These are phyloP conservation scores for Psephotus haematonotus DNA, from an alignment of 2,113 vertebrate species.

Conservation along the genomic window DNA sequence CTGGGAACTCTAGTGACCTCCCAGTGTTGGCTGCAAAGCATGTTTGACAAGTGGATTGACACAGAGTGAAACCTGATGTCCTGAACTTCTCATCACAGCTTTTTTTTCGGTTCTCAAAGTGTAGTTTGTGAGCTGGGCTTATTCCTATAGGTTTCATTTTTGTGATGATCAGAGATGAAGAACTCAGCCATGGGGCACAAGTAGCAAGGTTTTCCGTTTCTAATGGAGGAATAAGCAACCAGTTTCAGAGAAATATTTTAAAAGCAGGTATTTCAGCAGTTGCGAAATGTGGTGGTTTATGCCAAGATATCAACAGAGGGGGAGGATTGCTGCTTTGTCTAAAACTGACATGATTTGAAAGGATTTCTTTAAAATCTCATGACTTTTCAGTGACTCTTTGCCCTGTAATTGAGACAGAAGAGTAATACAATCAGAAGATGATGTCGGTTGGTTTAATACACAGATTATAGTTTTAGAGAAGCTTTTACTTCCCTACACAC, in stretches of 20 bases:
- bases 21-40: neutral
- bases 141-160: neutral
- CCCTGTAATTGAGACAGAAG: conserved; percentile 3
- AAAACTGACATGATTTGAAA: neutral
- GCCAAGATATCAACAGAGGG: neutral
- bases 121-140: neutral
- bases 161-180: neutral
- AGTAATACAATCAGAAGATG: neutral
- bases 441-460: neutral
- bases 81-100: neutral
- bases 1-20: neutral
- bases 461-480: neutral
- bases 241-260: neutral
- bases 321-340: neutral
- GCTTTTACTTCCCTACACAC: neutral
- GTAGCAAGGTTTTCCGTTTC: neutral
- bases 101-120: neutral
- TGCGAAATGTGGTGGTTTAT: neutral
- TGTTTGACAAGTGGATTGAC: neutral
- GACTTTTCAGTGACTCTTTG: neutral
- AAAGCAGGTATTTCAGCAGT: neutral
- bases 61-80: neutral
- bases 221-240: neutral
- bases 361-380: neutral
- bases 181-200: neutral